These are phyloP conservation scores for Hypomecis punctinalis DNA, from an alignment of 2,888 invertebrate species.

Conservation along the genomic window DNA sequence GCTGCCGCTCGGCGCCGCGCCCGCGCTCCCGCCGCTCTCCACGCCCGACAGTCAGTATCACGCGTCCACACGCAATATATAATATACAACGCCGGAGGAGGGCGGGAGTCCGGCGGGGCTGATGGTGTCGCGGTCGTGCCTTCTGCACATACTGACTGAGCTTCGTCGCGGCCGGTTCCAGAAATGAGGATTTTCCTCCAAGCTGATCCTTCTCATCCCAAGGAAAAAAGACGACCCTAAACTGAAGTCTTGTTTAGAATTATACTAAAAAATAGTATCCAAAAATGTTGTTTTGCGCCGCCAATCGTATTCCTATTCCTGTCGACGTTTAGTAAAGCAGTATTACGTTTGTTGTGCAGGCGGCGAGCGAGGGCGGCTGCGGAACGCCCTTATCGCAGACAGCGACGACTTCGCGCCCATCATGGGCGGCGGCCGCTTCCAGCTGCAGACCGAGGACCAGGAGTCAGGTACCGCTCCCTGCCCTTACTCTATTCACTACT, in stretches of 20 bases:
- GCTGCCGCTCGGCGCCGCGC: constrained; percentile 59
- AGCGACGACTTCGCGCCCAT: constrained; percentile 91
- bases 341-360: constrained; percentile 46
- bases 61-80: too few species aligned
- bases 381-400: constrained; percentile 90
- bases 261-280: too few species aligned
- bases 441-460: constrained; percentile 91
- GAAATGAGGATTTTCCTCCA: too few species aligned
- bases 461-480: constrained; percentile 71
- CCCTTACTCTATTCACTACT: constrained; percentile 26
- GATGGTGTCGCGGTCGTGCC: constrained; percentile 68
- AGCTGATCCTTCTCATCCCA: too few species aligned
- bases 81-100: constrained; percentile 54
- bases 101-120: constrained; percentile 42
- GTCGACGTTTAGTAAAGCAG: neutral
- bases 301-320: neutral
- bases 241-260: too few species aligned
- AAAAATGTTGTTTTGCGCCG: neutral
- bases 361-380: constrained; percentile 79
- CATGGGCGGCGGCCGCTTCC: constrained; percentile 88
- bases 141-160: too few species aligned
- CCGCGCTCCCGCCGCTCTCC: constrained; percentile 43
- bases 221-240: too few species aligned
- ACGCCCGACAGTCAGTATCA: constrained; percentile 68
- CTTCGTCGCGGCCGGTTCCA: too few species aligned